phyloP scores from a whole-genome alignment of 2,888 invertebrate genomes.

The Molorchus minor region DNA sequence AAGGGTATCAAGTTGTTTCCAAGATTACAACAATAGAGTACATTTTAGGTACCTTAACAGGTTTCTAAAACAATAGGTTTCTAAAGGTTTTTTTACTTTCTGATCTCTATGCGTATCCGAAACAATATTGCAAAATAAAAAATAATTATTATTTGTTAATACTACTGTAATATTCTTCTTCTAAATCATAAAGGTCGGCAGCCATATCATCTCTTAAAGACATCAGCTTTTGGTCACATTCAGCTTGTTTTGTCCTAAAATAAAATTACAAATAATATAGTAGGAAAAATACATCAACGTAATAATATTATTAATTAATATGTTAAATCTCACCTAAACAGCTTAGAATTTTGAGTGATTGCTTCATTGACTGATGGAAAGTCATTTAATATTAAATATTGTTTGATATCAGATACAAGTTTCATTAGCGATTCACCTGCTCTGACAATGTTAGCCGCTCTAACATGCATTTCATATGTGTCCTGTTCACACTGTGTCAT shows the following conservation, averaged over 20 bases:
- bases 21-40: not conserved
- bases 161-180: constrained; percentile 92
- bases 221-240: constrained; percentile 93
- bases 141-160: constrained; percentile 72
- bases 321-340: constrained; percentile 69
- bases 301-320: not conserved
- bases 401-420: constrained; percentile 96
- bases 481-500: constrained; percentile 95
- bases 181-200: constrained; percentile 89
- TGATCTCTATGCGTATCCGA: not conserved
- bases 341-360: constrained; percentile 90
- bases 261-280: not conserved
- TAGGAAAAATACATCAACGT: not conserved
- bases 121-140: not conserved
- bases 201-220: constrained; percentile 94
- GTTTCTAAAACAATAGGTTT: not conserved
- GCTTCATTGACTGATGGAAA: constrained; percentile 98
- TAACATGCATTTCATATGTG: constrained; percentile 95
- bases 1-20: not conserved
- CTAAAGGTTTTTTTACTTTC: not conserved
- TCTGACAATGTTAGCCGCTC: constrained; percentile 95
- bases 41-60: not conserved
- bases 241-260: constrained; percentile 83
- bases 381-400: constrained; percentile 96
- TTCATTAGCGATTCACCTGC: constrained; percentile 98